phyloP scores from a whole-genome alignment of 1,140 invertebrate species.

The Mylabris phalerata region DNA sequence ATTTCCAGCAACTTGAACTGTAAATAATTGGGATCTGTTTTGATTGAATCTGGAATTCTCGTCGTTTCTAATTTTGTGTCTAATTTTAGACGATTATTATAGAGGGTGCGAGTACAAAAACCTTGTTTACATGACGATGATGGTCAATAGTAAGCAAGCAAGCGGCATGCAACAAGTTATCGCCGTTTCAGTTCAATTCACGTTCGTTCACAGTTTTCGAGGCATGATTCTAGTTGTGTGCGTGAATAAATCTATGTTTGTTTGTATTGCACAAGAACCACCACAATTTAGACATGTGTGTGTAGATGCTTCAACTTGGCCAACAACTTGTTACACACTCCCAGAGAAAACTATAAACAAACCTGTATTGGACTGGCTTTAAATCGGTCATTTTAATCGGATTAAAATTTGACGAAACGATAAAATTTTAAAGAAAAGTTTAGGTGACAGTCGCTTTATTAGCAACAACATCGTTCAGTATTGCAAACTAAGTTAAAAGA shows the following conservation, averaged over 20 bases:
- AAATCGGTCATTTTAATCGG: too few relatives aligned
- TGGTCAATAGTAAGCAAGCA: constrained; percentile 2
- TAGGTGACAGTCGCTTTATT: background rate
- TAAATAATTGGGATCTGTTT: too few relatives aligned
- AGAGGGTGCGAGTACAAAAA: constrained; percentile 1
- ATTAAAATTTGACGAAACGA: too few relatives aligned
- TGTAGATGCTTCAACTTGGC: constrained; percentile 1
- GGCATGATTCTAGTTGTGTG: constrained; percentile 15
- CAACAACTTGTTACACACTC: constrained; percentile 23
- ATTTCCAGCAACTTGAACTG: too few relatives aligned
- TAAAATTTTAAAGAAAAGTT: too few relatives aligned
- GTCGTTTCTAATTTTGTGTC: background rate
- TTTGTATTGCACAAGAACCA: constrained; percentile 21
- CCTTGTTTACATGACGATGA: constrained; percentile 13
- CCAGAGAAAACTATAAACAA: constrained; percentile 17
- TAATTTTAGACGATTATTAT: background rate
- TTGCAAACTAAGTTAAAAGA: constrained; percentile 13
- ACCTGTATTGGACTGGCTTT: background rate
- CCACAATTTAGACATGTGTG: too few relatives aligned
- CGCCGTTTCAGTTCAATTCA: constrained; percentile 14
- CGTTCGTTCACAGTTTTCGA: constrained; percentile 6
- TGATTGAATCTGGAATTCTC: background rate
- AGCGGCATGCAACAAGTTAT: constrained; percentile 13
- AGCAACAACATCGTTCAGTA: background rate
- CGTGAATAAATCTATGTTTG: constrained; percentile 1